Evolutionary conservation across 2,113 vertebrate species (phyloP), one percentile per base, ranked within the genome.

Genomic region (Ifrita kowaldi): DNA sequence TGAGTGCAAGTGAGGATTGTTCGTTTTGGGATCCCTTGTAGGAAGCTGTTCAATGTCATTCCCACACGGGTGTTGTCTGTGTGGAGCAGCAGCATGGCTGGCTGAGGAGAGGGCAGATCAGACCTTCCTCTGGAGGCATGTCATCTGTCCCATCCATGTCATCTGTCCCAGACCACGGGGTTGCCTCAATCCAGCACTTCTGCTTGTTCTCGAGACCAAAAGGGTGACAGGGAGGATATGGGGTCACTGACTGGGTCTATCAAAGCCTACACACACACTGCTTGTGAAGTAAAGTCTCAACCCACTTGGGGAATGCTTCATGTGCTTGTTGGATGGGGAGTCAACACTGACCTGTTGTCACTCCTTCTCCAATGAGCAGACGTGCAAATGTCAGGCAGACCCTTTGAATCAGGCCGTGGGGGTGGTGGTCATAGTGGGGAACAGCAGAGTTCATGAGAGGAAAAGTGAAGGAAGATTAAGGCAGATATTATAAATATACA

Each of bases 81-180:
- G 0, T 33, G 47, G 57, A 35, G 53, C 57, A 87, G 39, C 50
- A 79, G 81, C 6, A 1, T 35, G n/a, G 52, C 23, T 94, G 68
- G 57, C 14, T 57, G 16, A 1, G 1, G 68, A 49, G 42, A 50
- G 33, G 23, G 49, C n/a, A 55, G 35, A 30, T 33, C 28, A n/a
- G 59, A 50, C 8, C 28, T 77, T 80, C 16, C 21, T 84, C 59
- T 68, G 73, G 44, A 84, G 28, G 9, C 13, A 3, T 5, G 21
- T 28, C 60, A 49, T 14, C 50, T 49, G n/a, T 84, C 19, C 19
- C 41, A 56, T 20, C 32, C 19, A 1, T n/a, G 27, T 71, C 37
- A 13, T 47, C 76, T 46, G 9, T 37, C 16, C 23, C 57, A 71
- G 30, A 47, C 11, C 1, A 1, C 0, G 0, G 0, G 1, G 14